phyloP scores from a whole-genome alignment of 1,140 invertebrate species.

The Drosophila pandora region DNA sequence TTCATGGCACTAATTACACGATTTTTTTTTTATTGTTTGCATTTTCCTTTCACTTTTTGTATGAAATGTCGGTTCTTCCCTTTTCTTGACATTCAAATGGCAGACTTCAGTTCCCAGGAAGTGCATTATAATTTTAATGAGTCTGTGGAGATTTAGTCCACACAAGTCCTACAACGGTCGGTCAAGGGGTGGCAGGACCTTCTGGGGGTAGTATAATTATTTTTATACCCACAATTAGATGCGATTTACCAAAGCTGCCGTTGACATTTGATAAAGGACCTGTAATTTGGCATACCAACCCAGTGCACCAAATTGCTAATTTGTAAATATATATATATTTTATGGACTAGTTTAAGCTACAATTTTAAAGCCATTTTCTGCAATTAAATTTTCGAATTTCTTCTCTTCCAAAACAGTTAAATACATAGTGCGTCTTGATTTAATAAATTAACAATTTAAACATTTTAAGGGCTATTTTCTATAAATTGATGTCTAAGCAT shows the following conservation, averaged over 20 bases:
- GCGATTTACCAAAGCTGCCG: slow-evolving; percentile 51
- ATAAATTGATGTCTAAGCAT: neutral
- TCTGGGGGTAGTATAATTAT: neutral
- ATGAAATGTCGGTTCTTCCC: slow-evolving; percentile 1
- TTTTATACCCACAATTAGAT: slow-evolving; percentile 44
- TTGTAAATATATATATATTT: slow-evolving; percentile 1
- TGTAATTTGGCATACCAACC: slow-evolving; percentile 14
- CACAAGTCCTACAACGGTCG: neutral
- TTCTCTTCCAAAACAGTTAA: no score
- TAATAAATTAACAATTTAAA: no score
- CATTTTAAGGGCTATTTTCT: neutral
- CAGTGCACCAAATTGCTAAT: neutral
- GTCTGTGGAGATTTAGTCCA: slow-evolving; percentile 18
- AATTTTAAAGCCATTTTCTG: no score
- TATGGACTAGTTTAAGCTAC: neutral
- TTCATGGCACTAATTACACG: slow-evolving; percentile 47
- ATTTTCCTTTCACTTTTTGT: slow-evolving; percentile 12
- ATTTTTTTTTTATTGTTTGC: slow-evolving; percentile 2
- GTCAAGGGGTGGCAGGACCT: neutral
- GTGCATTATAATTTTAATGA: slow-evolving; percentile 59
- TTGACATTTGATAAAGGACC: slow-evolving; percentile 50
- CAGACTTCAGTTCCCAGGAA: slow-evolving; percentile 37
- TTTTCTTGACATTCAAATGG: slow-evolving; percentile 22
- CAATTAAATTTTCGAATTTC: no score
- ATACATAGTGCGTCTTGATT: no score